Evolutionary conservation across 2,888 invertebrate species (phyloP).

Genomic region (Noctua janthina): DNA sequence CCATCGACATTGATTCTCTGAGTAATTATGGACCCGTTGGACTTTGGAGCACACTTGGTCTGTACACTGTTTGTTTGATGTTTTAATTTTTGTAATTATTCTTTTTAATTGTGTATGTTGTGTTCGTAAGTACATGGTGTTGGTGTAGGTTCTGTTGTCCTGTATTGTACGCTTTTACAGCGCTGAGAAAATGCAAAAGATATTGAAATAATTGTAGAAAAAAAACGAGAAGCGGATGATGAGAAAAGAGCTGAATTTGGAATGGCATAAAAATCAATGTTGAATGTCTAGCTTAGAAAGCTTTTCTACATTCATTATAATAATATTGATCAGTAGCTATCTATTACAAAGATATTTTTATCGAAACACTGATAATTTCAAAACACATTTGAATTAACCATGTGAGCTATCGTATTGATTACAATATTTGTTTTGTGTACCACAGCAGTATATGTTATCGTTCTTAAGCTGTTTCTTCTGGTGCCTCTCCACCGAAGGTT

Average conservation of each 20-base stretch:
- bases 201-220: background rate
- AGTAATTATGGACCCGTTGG: constrained; percentile 84
- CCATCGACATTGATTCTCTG: constrained; percentile 84
- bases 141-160: background rate
- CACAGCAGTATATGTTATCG: background rate
- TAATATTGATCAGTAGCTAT: background rate
- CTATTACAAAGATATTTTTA: background rate
- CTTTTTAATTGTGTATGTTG: constrained; percentile 31
- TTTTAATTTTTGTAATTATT: constrained; percentile 45
- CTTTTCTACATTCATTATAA: too few relatives aligned
- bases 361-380: background rate
- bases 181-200: background rate
- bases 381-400: background rate
- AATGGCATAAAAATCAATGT: background rate
- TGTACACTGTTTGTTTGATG: constrained; percentile 64
- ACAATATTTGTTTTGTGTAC: background rate
- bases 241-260: background rate
- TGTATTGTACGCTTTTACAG: background rate
- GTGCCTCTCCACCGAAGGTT: background rate
- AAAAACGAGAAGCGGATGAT: background rate
- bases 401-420: background rate
- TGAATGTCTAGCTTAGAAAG: too few relatives aligned
- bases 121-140: constrained; percentile 13
- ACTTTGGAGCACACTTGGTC: constrained; percentile 72
- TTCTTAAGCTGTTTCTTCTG: background rate